Evolutionary conservation across 2,113 vertebrate species (phyloP), one percentile per base, ranked within the genome.

Genomic region (Rynchops niger): DNA sequence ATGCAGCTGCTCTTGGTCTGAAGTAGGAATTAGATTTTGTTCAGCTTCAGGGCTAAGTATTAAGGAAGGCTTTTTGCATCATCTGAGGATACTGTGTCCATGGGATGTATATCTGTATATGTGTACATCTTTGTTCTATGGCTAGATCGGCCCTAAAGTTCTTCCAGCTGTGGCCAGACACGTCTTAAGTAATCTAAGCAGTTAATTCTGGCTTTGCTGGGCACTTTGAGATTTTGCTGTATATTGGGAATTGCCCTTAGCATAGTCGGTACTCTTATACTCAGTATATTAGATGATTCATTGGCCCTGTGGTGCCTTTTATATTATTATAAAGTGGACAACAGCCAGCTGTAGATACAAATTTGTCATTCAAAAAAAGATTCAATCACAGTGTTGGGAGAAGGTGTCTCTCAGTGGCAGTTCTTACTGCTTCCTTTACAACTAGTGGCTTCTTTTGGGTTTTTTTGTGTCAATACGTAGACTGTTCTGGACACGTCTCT

Each of bases 21-120:
- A 72, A 87, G 23, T 56, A 96, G 84, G 62, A 95, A 85, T 90
- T 77, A 65, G 20, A 52, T 85, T 74, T 96, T 88, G 87, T 63
- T 82, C 74, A 86, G 38, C 9, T 71, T 65, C 78, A 55, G 0
- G 0, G 11, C 61, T 81, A 81, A 85, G 56, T 79, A 42, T 92
- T 73, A 86, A 66, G 52, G 67, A 82, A 79, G 36, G 23, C 45
- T 81, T 93, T 91, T 74, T 81, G 34, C 45, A 18, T 56, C 6
- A 0, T 56, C 40, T 81, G 59, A 19, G 12, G 14, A 86, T 82
- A 18, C 52, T 80, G 49, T 90, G 58, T 52, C 67, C 3, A 0
- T 49, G 72, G 49, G 16, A 11, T 93, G 15, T 62, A 3, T 70
- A 53, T 70, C 70, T 78, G 30, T 62, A 3, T 71, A 34, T 82